These are phyloP conservation scores for Mamestra brassicae DNA, from an alignment of 2,888 invertebrate genomes.

Conservation along the genomic window DNA sequence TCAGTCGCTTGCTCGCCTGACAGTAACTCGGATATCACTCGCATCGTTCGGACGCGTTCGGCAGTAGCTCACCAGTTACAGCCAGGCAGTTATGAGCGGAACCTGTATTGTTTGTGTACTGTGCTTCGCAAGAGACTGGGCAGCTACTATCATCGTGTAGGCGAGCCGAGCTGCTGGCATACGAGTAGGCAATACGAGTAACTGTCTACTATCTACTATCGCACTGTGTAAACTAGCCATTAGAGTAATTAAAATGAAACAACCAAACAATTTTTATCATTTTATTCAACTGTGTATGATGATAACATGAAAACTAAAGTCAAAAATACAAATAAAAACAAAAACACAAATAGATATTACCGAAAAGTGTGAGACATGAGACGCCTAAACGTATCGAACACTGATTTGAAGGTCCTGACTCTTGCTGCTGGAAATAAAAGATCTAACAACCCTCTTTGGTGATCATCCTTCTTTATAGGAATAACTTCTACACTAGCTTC, in stretches of 20 bases:
- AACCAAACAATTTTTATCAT: not conserved
- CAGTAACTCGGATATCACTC: too few relatives aligned
- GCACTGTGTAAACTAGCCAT: too few relatives aligned
- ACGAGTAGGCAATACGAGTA: too few relatives aligned
- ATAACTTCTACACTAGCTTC: slow-evolving; percentile 64
- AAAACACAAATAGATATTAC: not conserved
- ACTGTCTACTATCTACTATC: too few relatives aligned
- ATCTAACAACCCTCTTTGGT: slow-evolving; percentile 79
- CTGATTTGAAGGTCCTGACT: slow-evolving; percentile 78
- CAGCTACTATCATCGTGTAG: too few relatives aligned
- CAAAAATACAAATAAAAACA: slow-evolving; percentile 11
- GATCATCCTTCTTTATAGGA: slow-evolving; percentile 65
- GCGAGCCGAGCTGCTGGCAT: too few relatives aligned
- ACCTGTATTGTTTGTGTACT: too few relatives aligned
- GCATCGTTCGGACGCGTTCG: too few relatives aligned
- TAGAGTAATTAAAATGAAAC: not conserved
- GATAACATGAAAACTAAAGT: slow-evolving; percentile 15
- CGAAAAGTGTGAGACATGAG: slow-evolving; percentile 78
- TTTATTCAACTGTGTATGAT: slow-evolving; percentile 40
- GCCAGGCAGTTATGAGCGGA: too few relatives aligned
- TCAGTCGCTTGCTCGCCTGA: too few relatives aligned
- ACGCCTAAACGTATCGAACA: slow-evolving; percentile 77
- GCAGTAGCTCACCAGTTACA: too few relatives aligned
- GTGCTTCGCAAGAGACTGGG: too few relatives aligned
- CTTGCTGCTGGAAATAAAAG: slow-evolving; percentile 79